Evolutionary conservation across 2,888 invertebrate genomes (phyloP), one percentile per base, ranked within the genome.

Genomic region (Dermolepida albohirtum): DNA sequence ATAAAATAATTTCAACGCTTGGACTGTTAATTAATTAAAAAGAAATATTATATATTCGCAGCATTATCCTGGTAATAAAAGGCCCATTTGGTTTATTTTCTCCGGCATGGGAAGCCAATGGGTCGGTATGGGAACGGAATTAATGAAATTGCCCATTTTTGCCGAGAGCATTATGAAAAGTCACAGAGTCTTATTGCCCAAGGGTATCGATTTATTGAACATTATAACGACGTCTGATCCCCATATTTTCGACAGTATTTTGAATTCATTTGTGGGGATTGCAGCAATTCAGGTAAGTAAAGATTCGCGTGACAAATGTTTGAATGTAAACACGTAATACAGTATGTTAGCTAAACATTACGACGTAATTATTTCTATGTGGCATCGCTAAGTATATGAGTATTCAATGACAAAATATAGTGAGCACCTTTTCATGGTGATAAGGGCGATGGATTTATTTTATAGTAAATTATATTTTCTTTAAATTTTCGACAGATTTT

Each of bases 51-150:
- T 4, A 22, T 22, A 22, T 22, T 22, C 2, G 4, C 22, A 22
- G 22, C 81, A 80, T 67, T 79, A 77, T 70, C 76, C 79, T 64
- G 83, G 83, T 27, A 81, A 80, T 66, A 83, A 82, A 68, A 76
- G 82, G 16, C 89, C 89, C 54, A 77, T 85, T 29, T 92, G 91
- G 90, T 91, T 87, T 78, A 85, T 91, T 16, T 91, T 89, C 83
- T 88, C 91, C 68, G 92, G 92, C 40, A 92, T 92, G 92, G 92
- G 92, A 5, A 88, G 89, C 16, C 92, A 92, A 79, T 92, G 91
- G 91, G 81, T 85, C 63, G 88, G 88, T 51, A 90, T 90, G 92
- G 90, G 89, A 0, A 84, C 85, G 14, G 86, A 88, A 52, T 83
- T 94, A 71, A 87, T 94, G 87, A 80, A 83, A 69, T 79, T 93